These are phyloP conservation scores for Channallabes apus DNA, from an alignment of 2,797 vertebrate genomes.

Conservation along the genomic window DNA sequence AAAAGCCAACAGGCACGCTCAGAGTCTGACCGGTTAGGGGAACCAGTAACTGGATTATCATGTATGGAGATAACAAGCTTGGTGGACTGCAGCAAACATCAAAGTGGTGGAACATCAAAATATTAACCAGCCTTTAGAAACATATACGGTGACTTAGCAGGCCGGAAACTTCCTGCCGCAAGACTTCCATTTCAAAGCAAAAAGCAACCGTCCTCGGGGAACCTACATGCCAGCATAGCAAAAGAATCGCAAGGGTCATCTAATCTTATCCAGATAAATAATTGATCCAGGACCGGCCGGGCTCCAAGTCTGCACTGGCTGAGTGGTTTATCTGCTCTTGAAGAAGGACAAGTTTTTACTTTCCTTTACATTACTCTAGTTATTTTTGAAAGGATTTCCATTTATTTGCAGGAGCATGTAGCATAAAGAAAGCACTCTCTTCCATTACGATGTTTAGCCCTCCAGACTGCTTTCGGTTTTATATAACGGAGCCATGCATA, in stretches of 20 bases:
- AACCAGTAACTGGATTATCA: neutral
- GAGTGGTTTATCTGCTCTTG: slow-evolving; percentile 61
- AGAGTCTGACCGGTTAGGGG: neutral
- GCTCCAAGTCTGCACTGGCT: slow-evolving; percentile 62
- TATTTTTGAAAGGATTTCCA: slow-evolving; percentile 21
- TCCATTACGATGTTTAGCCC: slow-evolving; percentile 27
- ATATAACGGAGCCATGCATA: neutral
- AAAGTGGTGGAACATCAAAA: neutral
- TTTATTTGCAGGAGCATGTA: slow-evolving; percentile 37
- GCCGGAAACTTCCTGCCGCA: neutral
- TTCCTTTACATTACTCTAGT: neutral
- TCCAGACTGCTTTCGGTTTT: slow-evolving; percentile 8
- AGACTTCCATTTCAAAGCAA: slow-evolving; percentile 15
- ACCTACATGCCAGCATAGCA: slow-evolving; percentile 33
- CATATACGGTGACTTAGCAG: neutral
- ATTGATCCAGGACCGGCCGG: slow-evolving; percentile 67
- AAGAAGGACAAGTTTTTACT: slow-evolving; percentile 53
- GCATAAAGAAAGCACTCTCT: slow-evolving; percentile 26
- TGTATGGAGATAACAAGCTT: slow-evolving; percentile 9
- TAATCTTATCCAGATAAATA: slow-evolving; percentile 72
- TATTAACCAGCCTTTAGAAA: neutral
- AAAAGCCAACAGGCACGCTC: slow-evolving; percentile 38
- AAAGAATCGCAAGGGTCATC: slow-evolving; percentile 59
- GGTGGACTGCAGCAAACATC: slow-evolving; percentile 4
- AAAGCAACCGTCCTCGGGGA: neutral